Percentiles rank a stretch among this genome's conserved stretches.
phyloP scores from a whole-genome alignment of 2,797 vertebrate genomes.

The Sebastes goodei region DNA sequence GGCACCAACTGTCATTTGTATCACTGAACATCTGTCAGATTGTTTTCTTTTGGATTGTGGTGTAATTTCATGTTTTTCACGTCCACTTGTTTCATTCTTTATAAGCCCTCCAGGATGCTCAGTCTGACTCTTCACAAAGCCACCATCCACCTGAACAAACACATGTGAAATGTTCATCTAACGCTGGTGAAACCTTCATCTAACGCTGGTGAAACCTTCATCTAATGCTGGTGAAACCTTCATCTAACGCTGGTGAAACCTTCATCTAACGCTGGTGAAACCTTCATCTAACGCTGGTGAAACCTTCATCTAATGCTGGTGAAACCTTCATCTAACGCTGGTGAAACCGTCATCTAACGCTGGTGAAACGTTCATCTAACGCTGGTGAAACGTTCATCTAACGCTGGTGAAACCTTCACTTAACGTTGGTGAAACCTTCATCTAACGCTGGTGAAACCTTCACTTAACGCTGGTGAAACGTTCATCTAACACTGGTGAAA shows the following conservation, averaged over 20 bases:
- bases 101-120: slow-evolving; percentile 46
- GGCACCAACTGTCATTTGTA: slow-evolving; percentile 57
- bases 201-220: no score
- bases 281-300: not conserved
- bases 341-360: no score
- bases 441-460: not conserved
- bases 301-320: no score
- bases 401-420: accelerated
- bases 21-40: slow-evolving; percentile 57
- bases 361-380: no score
- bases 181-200: no score
- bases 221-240: not conserved
- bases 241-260: no score
- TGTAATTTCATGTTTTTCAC: slow-evolving; percentile 35
- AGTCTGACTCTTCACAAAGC: slow-evolving; percentile 55
- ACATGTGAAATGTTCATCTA: not conserved
- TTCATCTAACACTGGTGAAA: no score
- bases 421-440: not conserved
- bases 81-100: slow-evolving; percentile 31
- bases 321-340: accelerated
- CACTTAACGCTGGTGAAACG: no score
- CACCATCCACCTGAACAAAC: slow-evolving; percentile 45
- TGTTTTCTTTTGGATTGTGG: slow-evolving; percentile 52
- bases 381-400: not conserved
- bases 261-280: not conserved